Evolutionary conservation across 2,888 invertebrate genomes (phyloP).

Genomic region (Yponomeuta sedellus): DNA sequence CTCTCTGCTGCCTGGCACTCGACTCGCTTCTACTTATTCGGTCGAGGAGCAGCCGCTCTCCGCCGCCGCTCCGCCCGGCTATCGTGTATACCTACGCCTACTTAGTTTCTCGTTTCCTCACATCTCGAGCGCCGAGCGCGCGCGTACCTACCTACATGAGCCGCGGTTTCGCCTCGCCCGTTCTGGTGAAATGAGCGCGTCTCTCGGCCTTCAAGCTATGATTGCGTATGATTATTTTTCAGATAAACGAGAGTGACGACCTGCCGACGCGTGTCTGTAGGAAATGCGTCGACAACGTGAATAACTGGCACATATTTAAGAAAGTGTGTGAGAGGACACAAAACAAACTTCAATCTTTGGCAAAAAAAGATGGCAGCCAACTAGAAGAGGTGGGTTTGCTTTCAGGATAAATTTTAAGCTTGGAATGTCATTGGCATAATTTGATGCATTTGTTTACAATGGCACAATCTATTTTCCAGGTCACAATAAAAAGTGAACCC

Average conservation of each 20-base stretch:
- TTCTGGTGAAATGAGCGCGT: slow-evolving; percentile 68
- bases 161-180: slow-evolving; percentile 65
- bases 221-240: slow-evolving; percentile 69
- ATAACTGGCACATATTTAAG: slow-evolving; percentile 81
- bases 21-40: slow-evolving; percentile 74
- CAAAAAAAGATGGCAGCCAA: slow-evolving; percentile 70
- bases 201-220: slow-evolving; percentile 56
- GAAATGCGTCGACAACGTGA: slow-evolving; percentile 79
- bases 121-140: slow-evolving; percentile 26
- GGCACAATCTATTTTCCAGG: slow-evolving; percentile 58
- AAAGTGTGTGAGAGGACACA: slow-evolving; percentile 80
- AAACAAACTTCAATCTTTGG: slow-evolving; percentile 78
- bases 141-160: slow-evolving; percentile 59
- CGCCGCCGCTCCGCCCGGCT: slow-evolving; percentile 35
- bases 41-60: slow-evolving; percentile 67
- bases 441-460: slow-evolving; percentile 18
- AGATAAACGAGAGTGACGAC: slow-evolving; percentile 80
- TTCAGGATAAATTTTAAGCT: slow-evolving; percentile 47
- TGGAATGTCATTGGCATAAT: slow-evolving; percentile 42
- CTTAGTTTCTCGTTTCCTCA: slow-evolving; percentile 39
- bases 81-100: slow-evolving; percentile 67
- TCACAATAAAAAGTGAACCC: slow-evolving; percentile 77
- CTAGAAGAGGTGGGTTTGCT: slow-evolving; percentile 68
- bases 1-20: slow-evolving; percentile 66
- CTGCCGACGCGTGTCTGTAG: slow-evolving; percentile 80